Base-by-base conservation (phyloP, 1,140 invertebrate species). In the Linepithema humile region DNA sequence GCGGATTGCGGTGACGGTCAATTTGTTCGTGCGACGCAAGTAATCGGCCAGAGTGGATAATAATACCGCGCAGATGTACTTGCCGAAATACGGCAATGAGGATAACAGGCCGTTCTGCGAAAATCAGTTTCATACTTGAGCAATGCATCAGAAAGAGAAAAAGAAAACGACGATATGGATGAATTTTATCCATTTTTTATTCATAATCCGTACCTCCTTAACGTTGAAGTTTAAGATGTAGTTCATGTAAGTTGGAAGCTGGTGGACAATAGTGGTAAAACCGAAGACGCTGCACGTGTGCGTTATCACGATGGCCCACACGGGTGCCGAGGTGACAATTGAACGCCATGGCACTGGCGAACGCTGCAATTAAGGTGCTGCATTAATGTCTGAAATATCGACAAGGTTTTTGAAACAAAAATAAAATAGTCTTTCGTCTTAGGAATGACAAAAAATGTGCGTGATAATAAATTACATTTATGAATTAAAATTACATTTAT, bases 201-300 rank as follows among this genome's bases (percentile, higher is more conserved):
- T n/a, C n/a, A n/a, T n/a, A 12, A 60, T n/a, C 43, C 32, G 50
- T 93, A 98, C 97, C 94, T 97, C 95, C 94, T 98, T 97, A 85
- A 99, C 98, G 90, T 98, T 96, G 90, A 97, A 98, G 88, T 97
- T 95, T 9, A 99, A 95, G 69, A 99, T 97, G 90, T 97, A 96
- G 90, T 98, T 97, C 96, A 99, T 97, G 93, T 98, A 99, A 0
- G 97, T 98, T 9, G 99, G 99, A 74, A 99, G 95, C 91, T 98
- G 97, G 92, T 98, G 98, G 67, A 99, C 96, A 57, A 99, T 96
- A 3, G 98, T 99, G 94, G 99, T 99, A 94, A 98, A 99, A 0
- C 98, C 97, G 95, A 98, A 99, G 82, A 99, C 98, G 83, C 98
- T 98, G 73, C 97, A 96, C 45, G 96, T 97, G 92, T 99, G 98